Base-by-base conservation (phyloP, 2,888 invertebrate genomes). In the Byasa hedistus region DNA sequence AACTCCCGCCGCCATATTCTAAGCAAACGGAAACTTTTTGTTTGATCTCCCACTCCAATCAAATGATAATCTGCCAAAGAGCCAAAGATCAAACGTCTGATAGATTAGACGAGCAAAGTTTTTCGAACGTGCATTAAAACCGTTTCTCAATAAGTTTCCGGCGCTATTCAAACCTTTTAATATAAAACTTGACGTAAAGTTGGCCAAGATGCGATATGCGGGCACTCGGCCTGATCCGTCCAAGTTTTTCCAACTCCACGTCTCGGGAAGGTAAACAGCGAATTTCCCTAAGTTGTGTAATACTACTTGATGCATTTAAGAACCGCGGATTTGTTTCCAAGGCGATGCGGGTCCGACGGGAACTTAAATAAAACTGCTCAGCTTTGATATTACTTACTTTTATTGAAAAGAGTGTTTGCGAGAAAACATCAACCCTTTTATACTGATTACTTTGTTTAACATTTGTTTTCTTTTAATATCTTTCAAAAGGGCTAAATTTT, bases 181-280 rank as follows among this genome's bases (percentile, higher is more conserved):
- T 82, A 80, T 79, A 80, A 83, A 90, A 89, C 86, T 88, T 85
- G 68, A 68, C 68, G 69, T 72, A 74, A 72, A 75, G 75, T 78
- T 66, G 52, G 58, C 58, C 58, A 56, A 32, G 23, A 27, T 62
- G 70, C 75, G 77, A 76, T 79, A 90, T 91, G 89, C 90, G 89
- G 89, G 89, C 83, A 70, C 75, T 54, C 66, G 57, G 54, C 61
- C 36, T 61, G 61, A 51, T 79, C 78, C 69, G 75, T 69, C 75
- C 73, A 79, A 79, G 80, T 84, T 80, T 83, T 82, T 73, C 72
- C 70, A 84, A 84, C 81, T 86, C 81, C 84, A 61, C 69, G 74
- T 79, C 79, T 71, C 77, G 74, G n/a, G 71, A 81, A 84, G 77
- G 83, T 79, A 87, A 86, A 87, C 81, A 85, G 75, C 72, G 76